Evolutionary conservation across 2,888 invertebrate species (phyloP), one percentile per base, ranked within the genome.

Genomic region (Ommatoiulus sabulosus): DNA sequence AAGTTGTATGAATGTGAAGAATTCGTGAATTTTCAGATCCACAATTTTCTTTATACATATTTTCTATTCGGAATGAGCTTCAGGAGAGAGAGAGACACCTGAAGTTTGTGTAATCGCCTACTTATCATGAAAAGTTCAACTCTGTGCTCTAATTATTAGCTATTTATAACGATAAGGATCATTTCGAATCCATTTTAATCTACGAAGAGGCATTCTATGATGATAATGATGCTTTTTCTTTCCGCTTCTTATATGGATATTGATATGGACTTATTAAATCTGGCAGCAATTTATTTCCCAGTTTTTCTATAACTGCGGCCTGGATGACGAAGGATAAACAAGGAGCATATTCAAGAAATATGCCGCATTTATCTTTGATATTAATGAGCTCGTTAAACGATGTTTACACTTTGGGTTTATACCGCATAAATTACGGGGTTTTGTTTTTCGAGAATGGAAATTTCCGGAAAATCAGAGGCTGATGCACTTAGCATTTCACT

Each of bases 261-360:
- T 80, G 80, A 80, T 80, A 80, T 80, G 80, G 80, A 80, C 80
- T 80, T 80, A 80, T 80, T 80, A 80, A 80, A 80, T 35, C 80
- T 80, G 80, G 80, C 80, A 80, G 80, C 80, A 43, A 80, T 80
- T 80, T 43, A 80, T 80, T 43, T 80, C 24, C 35, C 35, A 35
- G 80, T 35, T 80, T 80, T 80, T 80, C 6, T 80, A 80, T 12
- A 15, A 80, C 80, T 80, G 24, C 2, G 24, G 35, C 57, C 57
- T 17, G 17, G 5, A 17, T 57, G 57, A n/a, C 17, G 57, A 57
- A 57, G 17, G 57, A 57, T 57, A 57, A 57, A 57, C n/a, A 57
- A 57, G 57, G n/a, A 57, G 12, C 8, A 35, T 80, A 43, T 80
- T 80, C 35, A 35, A 12, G 5, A 35, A 43, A 80, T 80, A 80